Evolutionary conservation across 2,113 vertebrate species (phyloP).

Genomic region (Pachypanchax playfairii): DNA sequence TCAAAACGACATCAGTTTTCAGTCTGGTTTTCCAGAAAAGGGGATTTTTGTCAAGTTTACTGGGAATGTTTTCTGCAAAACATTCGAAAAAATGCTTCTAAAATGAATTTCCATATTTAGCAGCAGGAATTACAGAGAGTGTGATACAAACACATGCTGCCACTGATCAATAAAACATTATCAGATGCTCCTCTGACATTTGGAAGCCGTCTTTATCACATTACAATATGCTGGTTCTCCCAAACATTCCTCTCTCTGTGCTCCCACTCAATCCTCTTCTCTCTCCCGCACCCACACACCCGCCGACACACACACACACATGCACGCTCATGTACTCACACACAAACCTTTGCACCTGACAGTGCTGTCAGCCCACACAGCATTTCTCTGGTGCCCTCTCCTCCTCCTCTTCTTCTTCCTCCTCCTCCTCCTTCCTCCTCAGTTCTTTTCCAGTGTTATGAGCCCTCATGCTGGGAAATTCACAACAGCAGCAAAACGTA

Average conservation of each 20-base stretch:
- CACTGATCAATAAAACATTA: constrained; percentile 34
- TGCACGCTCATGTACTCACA: constrained; percentile 8
- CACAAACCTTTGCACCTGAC: constrained; percentile 62
- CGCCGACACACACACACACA: constrained; percentile 7
- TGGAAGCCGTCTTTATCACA: constrained; percentile 27
- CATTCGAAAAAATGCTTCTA: background rate
- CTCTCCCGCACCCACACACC: constrained; percentile 56
- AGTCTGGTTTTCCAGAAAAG: constrained; percentile 20
- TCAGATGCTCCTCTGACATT: constrained; percentile 24
- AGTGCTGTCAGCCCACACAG: constrained; percentile 60
- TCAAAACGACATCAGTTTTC: constrained; percentile 4
- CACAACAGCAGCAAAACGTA: constrained; percentile 44
- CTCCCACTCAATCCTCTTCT: constrained; percentile 56
- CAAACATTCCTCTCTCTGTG: constrained; percentile 37
- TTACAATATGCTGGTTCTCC: constrained; percentile 46
- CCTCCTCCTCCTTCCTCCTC: constrained; percentile 32
- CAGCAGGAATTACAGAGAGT: constrained; percentile 24
- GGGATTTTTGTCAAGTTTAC: background rate
- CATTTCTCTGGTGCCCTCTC: constrained; percentile 39
- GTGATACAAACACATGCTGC: constrained; percentile 15
- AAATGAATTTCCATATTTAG: constrained; percentile 3
- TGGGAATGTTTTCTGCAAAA: background rate
- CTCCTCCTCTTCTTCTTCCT: constrained; percentile 45
- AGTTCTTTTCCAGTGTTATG: constrained; percentile 7
- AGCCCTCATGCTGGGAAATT: constrained; percentile 29